Evolutionary conservation across 2,113 vertebrate genomes (phyloP).

Genomic region (Dasyurus viverrinus): DNA sequence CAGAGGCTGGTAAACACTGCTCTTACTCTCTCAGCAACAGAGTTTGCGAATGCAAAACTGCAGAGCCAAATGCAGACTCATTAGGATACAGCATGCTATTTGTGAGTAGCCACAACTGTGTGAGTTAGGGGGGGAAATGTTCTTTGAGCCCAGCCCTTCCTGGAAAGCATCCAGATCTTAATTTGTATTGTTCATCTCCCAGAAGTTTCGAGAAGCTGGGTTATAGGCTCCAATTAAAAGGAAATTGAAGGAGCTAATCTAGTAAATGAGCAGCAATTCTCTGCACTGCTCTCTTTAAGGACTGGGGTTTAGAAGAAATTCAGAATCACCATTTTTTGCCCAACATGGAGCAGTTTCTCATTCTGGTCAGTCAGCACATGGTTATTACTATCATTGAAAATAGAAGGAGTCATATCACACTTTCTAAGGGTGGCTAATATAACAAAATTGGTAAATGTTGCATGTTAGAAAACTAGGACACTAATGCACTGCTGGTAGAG

Average conservation of each 20-base stretch:
- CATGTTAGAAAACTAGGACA: too few species aligned
- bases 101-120: constrained; percentile 82
- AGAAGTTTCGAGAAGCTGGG: constrained; percentile 84
- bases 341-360: constrained; percentile 79
- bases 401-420: constrained; percentile 65
- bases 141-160: constrained; percentile 79
- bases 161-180: constrained; percentile 84
- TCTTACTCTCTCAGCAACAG: constrained; percentile 82
- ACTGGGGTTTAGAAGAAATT: constrained; percentile 85
- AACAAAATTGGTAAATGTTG: too few species aligned
- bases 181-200: constrained; percentile 84
- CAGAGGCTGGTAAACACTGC: constrained; percentile 77
- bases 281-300: constrained; percentile 79
- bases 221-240: constrained; percentile 86
- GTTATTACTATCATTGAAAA: constrained; percentile 81
- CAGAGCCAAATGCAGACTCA: constrained; percentile 81
- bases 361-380: constrained; percentile 81
- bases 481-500: too few species aligned
- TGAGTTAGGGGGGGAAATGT: constrained; percentile 49
- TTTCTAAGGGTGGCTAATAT: too few species aligned
- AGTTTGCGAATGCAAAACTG: constrained; percentile 82
- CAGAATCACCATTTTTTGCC: constrained; percentile 81
- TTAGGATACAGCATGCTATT: constrained; percentile 82
- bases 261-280: constrained; percentile 85
- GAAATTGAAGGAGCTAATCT: constrained; percentile 87